phyloP scores from a whole-genome alignment of 2,797 vertebrate species.

The Threskiornis aethiopicus region DNA sequence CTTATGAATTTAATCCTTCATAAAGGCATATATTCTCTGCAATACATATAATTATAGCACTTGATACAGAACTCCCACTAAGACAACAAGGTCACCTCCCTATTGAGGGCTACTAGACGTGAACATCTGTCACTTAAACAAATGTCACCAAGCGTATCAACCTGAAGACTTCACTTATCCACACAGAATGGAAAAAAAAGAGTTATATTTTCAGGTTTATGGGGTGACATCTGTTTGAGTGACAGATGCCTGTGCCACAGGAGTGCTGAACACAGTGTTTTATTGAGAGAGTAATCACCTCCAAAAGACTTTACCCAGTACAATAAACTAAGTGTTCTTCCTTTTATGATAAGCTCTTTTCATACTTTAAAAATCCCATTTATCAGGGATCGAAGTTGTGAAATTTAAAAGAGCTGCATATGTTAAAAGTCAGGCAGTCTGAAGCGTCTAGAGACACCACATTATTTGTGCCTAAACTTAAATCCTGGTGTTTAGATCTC shows the following conservation, averaged over 20 bases:
- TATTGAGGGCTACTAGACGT: not conserved
- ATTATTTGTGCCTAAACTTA: not conserved
- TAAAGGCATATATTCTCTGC: not conserved
- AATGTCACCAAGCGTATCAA: not conserved
- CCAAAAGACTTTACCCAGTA: constrained; percentile 16
- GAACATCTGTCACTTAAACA: constrained; percentile 59
- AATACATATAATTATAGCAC: not conserved
- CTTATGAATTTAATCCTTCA: not conserved
- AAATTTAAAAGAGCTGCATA: not conserved
- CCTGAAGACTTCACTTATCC: not conserved
- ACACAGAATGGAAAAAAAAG: not conserved
- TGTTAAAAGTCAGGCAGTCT: not conserved
- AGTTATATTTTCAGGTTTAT: not conserved
- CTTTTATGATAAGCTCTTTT: not conserved
- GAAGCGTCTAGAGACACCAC: not conserved
- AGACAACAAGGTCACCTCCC: constrained; percentile 41
- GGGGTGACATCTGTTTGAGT: constrained; percentile 48
- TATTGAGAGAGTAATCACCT: not conserved
- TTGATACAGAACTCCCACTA: not conserved
- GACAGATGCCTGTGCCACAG: constrained; percentile 35
- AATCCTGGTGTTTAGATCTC: not conserved
- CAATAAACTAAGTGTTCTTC: not conserved
- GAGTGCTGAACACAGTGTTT: not conserved
- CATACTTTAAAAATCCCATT: constrained; percentile 1
- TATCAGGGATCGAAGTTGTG: not conserved